Base-by-base conservation (phyloP, 2,797 vertebrate genomes). In the Sebastes matsubarae region DNA sequence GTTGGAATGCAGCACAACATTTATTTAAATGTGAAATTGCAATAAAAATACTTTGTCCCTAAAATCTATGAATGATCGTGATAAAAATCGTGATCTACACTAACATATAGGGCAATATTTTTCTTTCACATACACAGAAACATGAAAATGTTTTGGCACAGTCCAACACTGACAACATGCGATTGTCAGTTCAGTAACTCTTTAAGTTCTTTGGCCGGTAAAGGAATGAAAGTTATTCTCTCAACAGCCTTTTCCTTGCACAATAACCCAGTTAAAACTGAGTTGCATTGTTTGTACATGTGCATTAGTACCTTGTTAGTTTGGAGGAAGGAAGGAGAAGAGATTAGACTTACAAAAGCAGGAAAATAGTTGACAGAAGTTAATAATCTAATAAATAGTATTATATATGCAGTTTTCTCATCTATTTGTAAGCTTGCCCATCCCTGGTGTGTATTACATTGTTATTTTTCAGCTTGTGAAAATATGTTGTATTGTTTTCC, bases 391-490 rank as follows among this genome's bases (percentile, higher is more conserved):
- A 13, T 74, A 54, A 54, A 32, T n/a, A 18, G 22, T 8, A 14
- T 22, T 22, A 9, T 27, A 36, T 14, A 30, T 66, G 4, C 3
- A 50, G 38, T 67, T 50, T 32, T 11, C 0, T 5, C 5, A 7
- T 36, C 9, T 25, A 10, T 13, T 18, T 68, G 16, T 18, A 18
- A n/a, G 11, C 34, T 27, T 68, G 46, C 70, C 70, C 78, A 80
- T 77, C 72, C 78, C 29, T 63, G 46, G 18, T 80, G 63, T 79
- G 27, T 75, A 7, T 32, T 54, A 8, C n/a, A 2, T 60, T 42
- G 68, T 30, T 32, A 16, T 69, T n/a, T 78, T 66, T 50, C 71
- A 81, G 59, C 59, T 57, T 76, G 4, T 78, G 60, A 25, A 4
- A 54, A 54, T 64, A 58, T 66, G 13, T 57, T 29, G 25, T n/a